These are phyloP conservation scores for Muntiacus reevesi DNA, from an alignment of 2,113 vertebrate genomes.

Conservation along the genomic window DNA sequence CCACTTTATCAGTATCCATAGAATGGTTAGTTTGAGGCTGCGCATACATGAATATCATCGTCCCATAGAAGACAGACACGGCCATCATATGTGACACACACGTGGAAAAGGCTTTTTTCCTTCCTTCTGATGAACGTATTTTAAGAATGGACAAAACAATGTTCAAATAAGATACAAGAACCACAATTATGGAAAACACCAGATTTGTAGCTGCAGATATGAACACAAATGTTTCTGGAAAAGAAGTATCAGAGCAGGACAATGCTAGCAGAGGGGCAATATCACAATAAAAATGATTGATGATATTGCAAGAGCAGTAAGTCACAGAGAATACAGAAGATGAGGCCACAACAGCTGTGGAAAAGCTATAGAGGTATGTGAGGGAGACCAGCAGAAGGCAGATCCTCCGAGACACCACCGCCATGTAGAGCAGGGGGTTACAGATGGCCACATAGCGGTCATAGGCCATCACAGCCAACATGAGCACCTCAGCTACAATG, in stretches of 20 bases:
- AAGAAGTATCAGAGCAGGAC: conserved; percentile 62
- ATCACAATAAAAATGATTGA: conserved; percentile 75
- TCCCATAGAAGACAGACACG: conserved; percentile 17
- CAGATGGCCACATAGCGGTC: neutral
- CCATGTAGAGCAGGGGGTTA: conserved; percentile 49
- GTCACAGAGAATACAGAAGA: conserved; percentile 32
- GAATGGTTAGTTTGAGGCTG: conserved; percentile 27
- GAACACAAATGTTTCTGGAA: conserved; percentile 38
- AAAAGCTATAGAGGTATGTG: conserved; percentile 13
- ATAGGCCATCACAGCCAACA: conserved; percentile 68
- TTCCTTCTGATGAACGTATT: neutral
- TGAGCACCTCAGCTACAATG: conserved; percentile 54
- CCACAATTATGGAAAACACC: conserved; percentile 6
- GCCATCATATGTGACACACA: neutral
- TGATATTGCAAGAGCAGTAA: conserved; percentile 62
- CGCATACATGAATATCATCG: conserved; percentile 36
- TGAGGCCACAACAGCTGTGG: conserved; percentile 45
- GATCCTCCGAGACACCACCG: neutral
- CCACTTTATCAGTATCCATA: conserved; percentile 53
- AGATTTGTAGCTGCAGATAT: conserved; percentile 1
- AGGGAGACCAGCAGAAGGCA: conserved; percentile 35
- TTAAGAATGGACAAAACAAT: neutral
- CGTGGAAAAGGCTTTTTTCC: neutral
- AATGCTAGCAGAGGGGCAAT: conserved; percentile 58
- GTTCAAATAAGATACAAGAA: conserved; percentile 6